Percentiles rank a stretch among this genome's conserved stretches.
Conservation (phyloP, 2,888 invertebrate genomes). For the Adela reaumurella region DNA sequence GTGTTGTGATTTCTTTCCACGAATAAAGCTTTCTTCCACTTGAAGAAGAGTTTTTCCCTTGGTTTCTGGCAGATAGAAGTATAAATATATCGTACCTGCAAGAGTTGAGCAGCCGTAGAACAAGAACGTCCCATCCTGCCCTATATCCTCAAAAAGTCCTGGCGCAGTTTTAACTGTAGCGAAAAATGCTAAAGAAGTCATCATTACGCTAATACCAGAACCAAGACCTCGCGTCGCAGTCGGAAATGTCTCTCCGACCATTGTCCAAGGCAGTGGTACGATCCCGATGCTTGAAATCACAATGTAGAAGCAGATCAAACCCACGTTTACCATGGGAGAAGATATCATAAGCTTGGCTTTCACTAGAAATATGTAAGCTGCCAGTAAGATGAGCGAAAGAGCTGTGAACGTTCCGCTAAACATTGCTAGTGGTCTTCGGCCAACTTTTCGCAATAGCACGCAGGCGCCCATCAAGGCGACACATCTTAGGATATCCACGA, state of each 20-base stretch:
- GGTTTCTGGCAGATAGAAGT: constrained; percentile 64
- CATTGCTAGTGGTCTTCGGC: constrained; percentile 61
- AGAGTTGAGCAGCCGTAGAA: constrained; percentile 61
- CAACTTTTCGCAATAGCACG: constrained; percentile 54
- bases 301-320: constrained; percentile 56
- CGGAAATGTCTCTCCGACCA: constrained; percentile 72
- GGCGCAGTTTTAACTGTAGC: constrained; percentile 66
- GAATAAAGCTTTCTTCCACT: constrained; percentile 59
- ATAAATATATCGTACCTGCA: constrained; percentile 58
- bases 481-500: constrained; percentile 62
- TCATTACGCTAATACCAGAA: constrained; percentile 63
- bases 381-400: constrained; percentile 52
- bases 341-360: constrained; percentile 21
- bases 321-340: constrained; percentile 37
- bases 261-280: constrained; percentile 67
- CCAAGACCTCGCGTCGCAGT: constrained; percentile 63
- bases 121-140: constrained; percentile 59
- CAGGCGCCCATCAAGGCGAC: constrained; percentile 59
- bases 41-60: constrained; percentile 63
- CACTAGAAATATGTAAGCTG: constrained; percentile 41
- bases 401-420: constrained; percentile 61
- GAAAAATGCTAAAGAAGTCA: constrained; percentile 64
- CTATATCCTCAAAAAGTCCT: constrained; percentile 51
- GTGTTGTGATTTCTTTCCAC: constrained; percentile 19
- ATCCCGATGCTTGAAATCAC: constrained; percentile 59